phyloP scores from a whole-genome alignment of 2,797 vertebrate species.

The Australoheros facetus region DNA sequence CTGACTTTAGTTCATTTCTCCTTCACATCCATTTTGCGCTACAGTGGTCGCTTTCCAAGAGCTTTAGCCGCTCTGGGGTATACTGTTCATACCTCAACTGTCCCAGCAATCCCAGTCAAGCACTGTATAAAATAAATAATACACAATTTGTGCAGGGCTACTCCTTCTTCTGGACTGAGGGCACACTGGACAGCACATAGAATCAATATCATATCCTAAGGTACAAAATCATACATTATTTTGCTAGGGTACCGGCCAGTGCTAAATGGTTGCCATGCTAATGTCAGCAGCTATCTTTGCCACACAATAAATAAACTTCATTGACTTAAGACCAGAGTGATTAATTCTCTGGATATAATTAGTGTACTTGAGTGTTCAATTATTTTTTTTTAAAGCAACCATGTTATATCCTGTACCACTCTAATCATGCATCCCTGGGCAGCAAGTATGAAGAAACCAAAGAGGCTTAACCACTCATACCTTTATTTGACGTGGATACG shows the following conservation, averaged over 20 bases:
- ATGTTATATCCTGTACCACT: not conserved
- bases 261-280: not conserved
- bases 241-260: not conserved
- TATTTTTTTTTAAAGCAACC: not conserved
- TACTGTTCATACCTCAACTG: not conserved
- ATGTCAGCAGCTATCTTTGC: not conserved
- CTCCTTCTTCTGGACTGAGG: not conserved
- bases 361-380: not conserved
- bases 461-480: not conserved
- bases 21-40: not conserved
- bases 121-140: not conserved
- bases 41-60: not conserved
- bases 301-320: not conserved
- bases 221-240: not conserved
- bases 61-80: not conserved
- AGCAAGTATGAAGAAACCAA: not conserved
- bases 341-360: not conserved
- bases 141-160: accelerated
- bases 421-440: not conserved
- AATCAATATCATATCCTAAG: too few relatives aligned
- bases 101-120: not conserved
- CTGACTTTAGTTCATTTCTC: not conserved
- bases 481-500: not conserved
- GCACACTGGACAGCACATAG: too few relatives aligned
- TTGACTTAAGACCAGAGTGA: not conserved